Conservation (phyloP, 2,113 vertebrate genomes). For the Petroica traversi region DNA sequence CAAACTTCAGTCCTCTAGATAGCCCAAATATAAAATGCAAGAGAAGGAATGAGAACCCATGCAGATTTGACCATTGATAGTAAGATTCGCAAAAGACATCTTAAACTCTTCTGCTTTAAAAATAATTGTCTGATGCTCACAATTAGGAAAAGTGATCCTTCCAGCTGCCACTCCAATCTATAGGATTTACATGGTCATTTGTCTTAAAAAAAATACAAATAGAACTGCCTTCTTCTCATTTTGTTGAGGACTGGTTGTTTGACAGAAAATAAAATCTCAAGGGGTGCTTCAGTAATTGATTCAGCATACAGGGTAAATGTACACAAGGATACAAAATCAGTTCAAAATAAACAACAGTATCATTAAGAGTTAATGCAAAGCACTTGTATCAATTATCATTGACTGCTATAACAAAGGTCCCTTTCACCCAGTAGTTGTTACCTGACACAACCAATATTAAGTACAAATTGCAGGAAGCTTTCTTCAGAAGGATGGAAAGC, state of each 20-base stretch:
- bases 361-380: background rate
- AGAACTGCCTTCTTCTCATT: background rate
- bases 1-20: background rate
- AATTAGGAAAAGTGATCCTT: background rate
- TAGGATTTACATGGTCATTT: background rate
- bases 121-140: background rate
- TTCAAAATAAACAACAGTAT: background rate
- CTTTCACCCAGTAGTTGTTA: background rate
- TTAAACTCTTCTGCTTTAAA: background rate
- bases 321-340: background rate
- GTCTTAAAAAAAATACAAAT: background rate
- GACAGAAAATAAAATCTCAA: background rate
- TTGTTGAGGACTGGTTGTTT: background rate
- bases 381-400: background rate
- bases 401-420: background rate
- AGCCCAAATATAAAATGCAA: background rate
- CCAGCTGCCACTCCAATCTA: background rate
- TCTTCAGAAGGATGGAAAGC: background rate
- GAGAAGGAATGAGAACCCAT: background rate
- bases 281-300: background rate
- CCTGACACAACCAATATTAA: background rate
- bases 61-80: background rate
- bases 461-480: background rate
- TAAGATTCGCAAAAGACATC: background rate
- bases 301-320: background rate